Evolutionary conservation across 2,888 invertebrate species (phyloP).

Genomic region (Cataglyphis altisquamis): DNA sequence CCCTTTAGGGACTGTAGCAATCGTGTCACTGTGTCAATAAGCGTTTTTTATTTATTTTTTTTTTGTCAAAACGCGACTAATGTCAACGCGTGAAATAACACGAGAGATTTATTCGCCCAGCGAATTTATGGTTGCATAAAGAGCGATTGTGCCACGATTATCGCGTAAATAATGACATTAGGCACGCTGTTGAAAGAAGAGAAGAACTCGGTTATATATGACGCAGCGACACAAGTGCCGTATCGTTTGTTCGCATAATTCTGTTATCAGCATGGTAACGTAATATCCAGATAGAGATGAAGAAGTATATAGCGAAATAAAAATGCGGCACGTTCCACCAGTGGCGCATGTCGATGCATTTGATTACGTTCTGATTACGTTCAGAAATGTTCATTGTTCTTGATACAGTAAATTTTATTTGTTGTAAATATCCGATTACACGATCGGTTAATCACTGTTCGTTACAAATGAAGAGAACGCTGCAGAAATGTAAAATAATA

Average conservation of each 20-base stretch:
- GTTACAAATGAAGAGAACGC: neutral
- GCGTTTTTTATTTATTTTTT: conserved; percentile 15
- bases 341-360: neutral
- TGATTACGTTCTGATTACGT: conserved; percentile 16
- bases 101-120: conserved; percentile 5
- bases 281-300: conserved; percentile 42
- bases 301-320: conserved; percentile 15
- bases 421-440: neutral
- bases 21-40: conserved; percentile 83
- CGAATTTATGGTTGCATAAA: conserved; percentile 3
- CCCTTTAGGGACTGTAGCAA: conserved; percentile 75
- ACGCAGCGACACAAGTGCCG: conserved; percentile 1
- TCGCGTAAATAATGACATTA: neutral
- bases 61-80: conserved; percentile 15
- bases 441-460: neutral
- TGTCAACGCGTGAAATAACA: conserved; percentile 30
- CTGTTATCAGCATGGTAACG: conserved; percentile 42
- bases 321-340: conserved; percentile 15
- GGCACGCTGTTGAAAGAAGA: conserved; percentile 17
- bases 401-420: conserved; percentile 2
- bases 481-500: neutral
- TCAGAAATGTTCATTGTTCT: neutral
- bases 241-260: conserved; percentile 42
- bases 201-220: neutral
- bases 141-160: conserved; percentile 3